Base-by-base conservation (phyloP, 1,140 invertebrate genomes). In the Acromyrmex heyeri region DNA sequence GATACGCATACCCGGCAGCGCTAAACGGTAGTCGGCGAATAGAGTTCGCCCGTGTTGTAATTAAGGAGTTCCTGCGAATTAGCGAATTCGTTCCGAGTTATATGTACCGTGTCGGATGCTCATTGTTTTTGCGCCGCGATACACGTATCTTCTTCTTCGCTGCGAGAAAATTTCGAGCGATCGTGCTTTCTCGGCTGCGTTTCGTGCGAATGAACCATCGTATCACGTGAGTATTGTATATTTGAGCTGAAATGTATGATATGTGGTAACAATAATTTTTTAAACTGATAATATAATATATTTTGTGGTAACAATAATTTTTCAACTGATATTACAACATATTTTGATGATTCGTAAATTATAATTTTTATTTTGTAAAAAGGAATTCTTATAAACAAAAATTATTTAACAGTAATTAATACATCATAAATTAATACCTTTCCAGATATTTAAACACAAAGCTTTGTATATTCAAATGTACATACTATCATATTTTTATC, bases 11-110 rank as follows among this genome's bases (percentile, higher is more conserved):
- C 92, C 92, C 93, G 91, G 91, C 91, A 95, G 94, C 92, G 90
- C 48, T 88, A 90, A 94, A 95, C 94, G 93, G 94, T 95, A 95
- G 94, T 95, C 94, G 79, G 64, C 87, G 65, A 91, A 93, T 93
- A 92, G 92, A 92, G 87, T 90, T 85, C 88, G 76, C 77, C 82
- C 69, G 92, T 91, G 91, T 94, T 93, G 92, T 91, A 95, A 95
- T 94, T 95, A 94, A 94, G 93, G 94, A 94, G 92, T 95, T 94
- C 91, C 92, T 92, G 62, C 75, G 67, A 65, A 61, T 79, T 83
- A 83, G 69, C 79, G 55, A 38, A 83, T 83, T 83, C 79, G 79
- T 83, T 83, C 69, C 79, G 69, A 83, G 79, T 83, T 69, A 83
- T 83, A 83, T 83, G 79, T 83, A 83, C 55, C 64, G 53, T 38